A percentile compares a stretch with the other conserved stretches of the same genome.
phyloP scores from a whole-genome alignment of 30 jellyfish, hydroid and myxozoan genomes.

The Aurelia sp. region DNA sequence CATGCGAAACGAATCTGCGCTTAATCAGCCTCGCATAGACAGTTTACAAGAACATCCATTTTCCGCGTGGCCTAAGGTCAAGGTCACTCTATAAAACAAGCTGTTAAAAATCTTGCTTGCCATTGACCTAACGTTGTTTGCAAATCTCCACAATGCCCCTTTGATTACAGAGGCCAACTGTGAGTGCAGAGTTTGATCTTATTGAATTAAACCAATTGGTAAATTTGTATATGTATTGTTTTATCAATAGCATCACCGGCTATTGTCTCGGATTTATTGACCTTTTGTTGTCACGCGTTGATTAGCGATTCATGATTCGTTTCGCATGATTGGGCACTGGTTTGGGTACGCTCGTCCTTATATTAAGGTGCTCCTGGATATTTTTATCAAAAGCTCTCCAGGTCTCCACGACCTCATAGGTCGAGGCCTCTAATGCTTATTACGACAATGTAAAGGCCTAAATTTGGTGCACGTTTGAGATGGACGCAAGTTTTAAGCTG shows the following conservation, averaged over 20 bases:
- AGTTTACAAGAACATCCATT: too few relatives aligned
- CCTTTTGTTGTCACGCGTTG: slow-evolving; percentile 46
- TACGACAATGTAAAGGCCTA: too few relatives aligned
- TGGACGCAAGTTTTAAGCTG: too few relatives aligned
- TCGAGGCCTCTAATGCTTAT: too few relatives aligned
- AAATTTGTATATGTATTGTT: slow-evolving; percentile 3
- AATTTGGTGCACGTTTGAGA: too few relatives aligned
- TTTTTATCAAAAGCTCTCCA: too few relatives aligned
- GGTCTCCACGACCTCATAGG: too few relatives aligned
- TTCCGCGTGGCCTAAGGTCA: neutral
- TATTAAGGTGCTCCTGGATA: too few relatives aligned
- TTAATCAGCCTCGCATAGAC: too few relatives aligned
- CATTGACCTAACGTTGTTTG: neutral
- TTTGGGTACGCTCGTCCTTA: neutral
- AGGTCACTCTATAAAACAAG: neutral
- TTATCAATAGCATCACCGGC: slow-evolving; percentile 50
- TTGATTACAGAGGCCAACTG: neutral
- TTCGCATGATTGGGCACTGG: neutral
- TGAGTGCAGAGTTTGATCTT: neutral
- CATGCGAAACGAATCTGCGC: too few relatives aligned
- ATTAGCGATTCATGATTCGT: neutral
- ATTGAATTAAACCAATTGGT: neutral
- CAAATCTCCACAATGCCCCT: neutral
- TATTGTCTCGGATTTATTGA: slow-evolving; percentile 47
- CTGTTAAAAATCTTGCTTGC: neutral